These are phyloP conservation scores for Hirtodrosophila histrioides DNA, from an alignment of 2,888 invertebrate species.

Conservation along the genomic window DNA sequence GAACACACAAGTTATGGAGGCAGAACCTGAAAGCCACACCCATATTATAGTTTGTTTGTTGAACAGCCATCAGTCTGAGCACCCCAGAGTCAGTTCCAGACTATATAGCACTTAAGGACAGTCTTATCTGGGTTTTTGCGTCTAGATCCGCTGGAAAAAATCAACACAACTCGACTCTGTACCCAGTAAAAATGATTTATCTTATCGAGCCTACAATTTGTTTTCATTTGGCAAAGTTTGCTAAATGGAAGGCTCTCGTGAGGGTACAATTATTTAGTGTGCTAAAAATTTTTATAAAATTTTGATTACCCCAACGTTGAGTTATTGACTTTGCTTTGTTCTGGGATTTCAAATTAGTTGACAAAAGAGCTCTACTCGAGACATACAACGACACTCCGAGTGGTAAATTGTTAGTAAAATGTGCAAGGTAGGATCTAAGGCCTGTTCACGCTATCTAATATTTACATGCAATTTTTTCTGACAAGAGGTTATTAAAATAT, in stretches of 20 bases:
- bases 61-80: constrained; percentile 19
- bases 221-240: constrained; percentile 26
- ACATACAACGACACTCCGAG: background rate
- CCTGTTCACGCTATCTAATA: no score
- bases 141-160: constrained; percentile 1
- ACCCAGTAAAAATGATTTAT: constrained; percentile 50
- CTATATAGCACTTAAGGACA: constrained; percentile 9
- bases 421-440: constrained; percentile 14
- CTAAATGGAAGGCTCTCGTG: constrained; percentile 5
- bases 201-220: constrained; percentile 56
- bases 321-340: constrained; percentile 41
- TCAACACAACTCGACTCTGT: constrained; percentile 8
- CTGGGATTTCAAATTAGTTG: constrained; percentile 38
- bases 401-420: constrained; percentile 15
- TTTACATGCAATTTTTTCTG: no score
- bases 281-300: constrained; percentile 30
- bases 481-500: no score
- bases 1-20: constrained; percentile 33
- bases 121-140: constrained; percentile 34
- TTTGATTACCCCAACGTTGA: constrained; percentile 27
- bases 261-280: constrained; percentile 23
- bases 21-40: constrained; percentile 42
- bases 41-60: constrained; percentile 34
- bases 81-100: constrained; percentile 12
- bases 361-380: constrained; percentile 2